phyloP scores from a whole-genome alignment of 1,140 invertebrate genomes.

The Macrotrachela quadricornifera region DNA sequence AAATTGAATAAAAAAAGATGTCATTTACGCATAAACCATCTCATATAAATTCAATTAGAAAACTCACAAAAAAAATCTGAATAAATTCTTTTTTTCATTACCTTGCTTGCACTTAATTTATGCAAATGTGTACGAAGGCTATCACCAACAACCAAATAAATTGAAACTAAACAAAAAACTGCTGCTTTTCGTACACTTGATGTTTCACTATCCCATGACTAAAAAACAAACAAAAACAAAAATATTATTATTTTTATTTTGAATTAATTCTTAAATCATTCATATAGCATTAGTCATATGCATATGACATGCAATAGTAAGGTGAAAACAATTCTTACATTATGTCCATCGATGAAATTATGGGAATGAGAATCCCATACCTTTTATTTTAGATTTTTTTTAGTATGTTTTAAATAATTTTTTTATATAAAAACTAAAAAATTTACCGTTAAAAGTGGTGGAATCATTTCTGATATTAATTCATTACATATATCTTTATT shows the following conservation, averaged over 20 bases:
- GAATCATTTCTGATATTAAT: constrained; percentile 51
- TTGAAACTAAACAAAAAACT: constrained; percentile 79
- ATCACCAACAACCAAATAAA: constrained; percentile 63
- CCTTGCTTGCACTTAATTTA: constrained; percentile 56
- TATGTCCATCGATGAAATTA: no score
- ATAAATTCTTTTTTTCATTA: no score
- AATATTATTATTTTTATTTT: not conserved
- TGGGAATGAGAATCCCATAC: no score
- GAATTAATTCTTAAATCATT: not conserved
- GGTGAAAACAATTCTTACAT: no score
- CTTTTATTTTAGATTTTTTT: constrained; percentile 1
- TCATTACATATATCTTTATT: constrained; percentile 29
- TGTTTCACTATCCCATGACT: constrained; percentile 65
- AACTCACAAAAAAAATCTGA: no score
- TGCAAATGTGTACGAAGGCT: constrained; percentile 54
- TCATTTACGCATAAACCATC: no score
- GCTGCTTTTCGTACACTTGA: constrained; percentile 73
- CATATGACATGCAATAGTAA: no score
- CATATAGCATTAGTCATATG: no score
- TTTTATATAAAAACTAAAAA: not conserved
- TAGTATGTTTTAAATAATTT: not conserved
- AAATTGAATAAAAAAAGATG: no score
- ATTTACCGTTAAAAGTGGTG: constrained; percentile 55
- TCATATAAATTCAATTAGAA: no score
- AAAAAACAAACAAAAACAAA: constrained; percentile 27